Base-by-base conservation (phyloP, 2,888 invertebrate genomes). In the Drosophila mettleri region DNA sequence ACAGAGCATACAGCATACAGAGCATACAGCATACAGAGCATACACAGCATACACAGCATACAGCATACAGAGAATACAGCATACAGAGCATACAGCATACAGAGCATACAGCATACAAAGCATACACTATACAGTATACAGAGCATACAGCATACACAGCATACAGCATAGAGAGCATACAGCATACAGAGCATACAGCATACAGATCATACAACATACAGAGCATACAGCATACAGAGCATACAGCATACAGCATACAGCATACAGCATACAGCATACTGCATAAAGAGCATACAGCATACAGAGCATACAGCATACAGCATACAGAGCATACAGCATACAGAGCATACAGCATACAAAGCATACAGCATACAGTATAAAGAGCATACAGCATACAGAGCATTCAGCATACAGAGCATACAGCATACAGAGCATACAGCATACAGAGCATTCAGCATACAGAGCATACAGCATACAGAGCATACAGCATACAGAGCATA, bases 381-480 rank as follows among this genome's bases (percentile, higher is more conserved):
- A n/a, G n/a, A n/a, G n/a, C n/a, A n/a, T n/a, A n/a, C n/a, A n/a
- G n/a, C n/a, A 33, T 2, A 34, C n/a, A 6, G 1, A 22, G 5
- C 2, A 16, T 27, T 4, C 9, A 43, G n/a, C 24, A 24, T 24
- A 43, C 4, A 43, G 22, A 43, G n/a, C n/a, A n/a, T 43, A 43
- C 4, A 43, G 43, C n/a, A 43, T 43, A 43, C 4, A 24, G n/a
- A n/a, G 24, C 12, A 43, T 43, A 24, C 9, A 43, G 43, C n/a
- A 33, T 2, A 34, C n/a, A 6, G 1, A 22, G 5, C 2, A 16
- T 27, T 4, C 9, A 43, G n/a, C 24, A 24, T 24, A 43, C 4
- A 43, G 22, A 43, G n/a, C n/a, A n/a, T 43, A 43, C 4, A 43
- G 43, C n/a, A 43, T 43, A 43, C 4, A 24, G n/a, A n/a, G 24